Conservation (phyloP, 2,113 vertebrate species). For the Salvelinus sp. region DNA sequence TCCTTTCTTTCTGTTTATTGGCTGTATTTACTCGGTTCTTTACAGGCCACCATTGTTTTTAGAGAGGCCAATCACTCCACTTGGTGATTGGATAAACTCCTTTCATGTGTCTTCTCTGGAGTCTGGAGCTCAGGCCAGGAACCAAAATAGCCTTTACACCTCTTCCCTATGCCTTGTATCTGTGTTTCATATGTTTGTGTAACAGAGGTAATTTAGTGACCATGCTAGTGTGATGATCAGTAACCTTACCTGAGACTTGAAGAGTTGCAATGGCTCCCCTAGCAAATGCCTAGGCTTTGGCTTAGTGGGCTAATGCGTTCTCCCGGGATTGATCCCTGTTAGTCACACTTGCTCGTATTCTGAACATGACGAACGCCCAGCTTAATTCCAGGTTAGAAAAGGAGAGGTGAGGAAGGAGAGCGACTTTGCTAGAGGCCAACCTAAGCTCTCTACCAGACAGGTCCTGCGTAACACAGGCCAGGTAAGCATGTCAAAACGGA, state of each 20-base stretch:
- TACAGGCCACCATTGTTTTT: constrained; percentile 43
- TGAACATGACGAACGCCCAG: neutral
- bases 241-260: too few relatives aligned
- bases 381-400: constrained; percentile 68
- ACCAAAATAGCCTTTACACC: neutral
- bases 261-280: too few relatives aligned
- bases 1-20: constrained; percentile 40
- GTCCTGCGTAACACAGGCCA: constrained; percentile 67
- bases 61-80: constrained; percentile 1
- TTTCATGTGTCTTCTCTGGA: constrained; percentile 1
- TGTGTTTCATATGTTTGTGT: neutral
- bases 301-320: too few relatives aligned
- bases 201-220: neutral
- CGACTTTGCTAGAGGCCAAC: constrained; percentile 65
- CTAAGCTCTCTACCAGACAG: constrained; percentile 63
- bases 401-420: constrained; percentile 63
- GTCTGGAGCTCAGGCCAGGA: constrained; percentile 21
- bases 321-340: neutral
- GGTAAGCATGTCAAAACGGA: constrained; percentile 57
- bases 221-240: neutral
- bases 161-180: constrained; percentile 3
- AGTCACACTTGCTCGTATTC: neutral
- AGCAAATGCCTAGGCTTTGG: too few relatives aligned
- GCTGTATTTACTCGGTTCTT: constrained; percentile 41
- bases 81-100: constrained; percentile 16